Evolutionary conservation across 2,888 invertebrate species (phyloP), one percentile per base, ranked within the genome.

Genomic region (Mesorhabditis spiculigera): DNA sequence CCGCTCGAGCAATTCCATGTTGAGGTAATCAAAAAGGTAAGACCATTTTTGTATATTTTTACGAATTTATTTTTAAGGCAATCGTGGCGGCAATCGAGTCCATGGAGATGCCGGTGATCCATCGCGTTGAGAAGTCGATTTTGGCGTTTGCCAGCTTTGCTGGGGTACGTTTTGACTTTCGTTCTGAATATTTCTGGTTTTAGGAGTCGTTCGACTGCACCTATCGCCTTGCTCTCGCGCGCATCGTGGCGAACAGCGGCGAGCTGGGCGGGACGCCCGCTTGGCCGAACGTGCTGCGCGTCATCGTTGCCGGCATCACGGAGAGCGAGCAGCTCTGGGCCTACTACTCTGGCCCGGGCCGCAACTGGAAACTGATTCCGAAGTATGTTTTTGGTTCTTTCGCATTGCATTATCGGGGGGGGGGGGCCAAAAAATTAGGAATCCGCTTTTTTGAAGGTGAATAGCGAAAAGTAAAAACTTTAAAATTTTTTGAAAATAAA

Each of bases 291-390:
- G 58, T n/a, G 58, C 58, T 50, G 8, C 58, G 58, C n/a, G 10
- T 50, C 50, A n/a, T 50, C n/a, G 58, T 50, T 1, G 58, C 58
- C n/a, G 58, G 58, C 8, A n/a, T 50, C 10, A n/a, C n/a, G n/a
- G 58, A 50, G 58, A 50, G n/a, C n/a, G 58, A 50, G n/a, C 58
- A 50, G 58, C n/a, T 10, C n/a, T 50, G 58, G 58, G 58, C 58
- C 58, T 50, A 50, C 58, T 50, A 50, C 58, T 50, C 58, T 10
- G 58, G 58, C 8, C 58, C 58, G 2, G 58, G 58, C 8, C 58
- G 58, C n/a, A 50, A 50, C n/a, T 50, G 58, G 58, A 50, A 50
- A n/a, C 8, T 13, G n/a, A 50, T 50, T 50, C 58, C 58, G n/a
- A 50, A 50, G 58, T 50, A 50, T 13, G 58, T 50, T 50, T 28